Base-by-base conservation (phyloP, 2,888 invertebrate species). In the Xestia xanthographa region DNA sequence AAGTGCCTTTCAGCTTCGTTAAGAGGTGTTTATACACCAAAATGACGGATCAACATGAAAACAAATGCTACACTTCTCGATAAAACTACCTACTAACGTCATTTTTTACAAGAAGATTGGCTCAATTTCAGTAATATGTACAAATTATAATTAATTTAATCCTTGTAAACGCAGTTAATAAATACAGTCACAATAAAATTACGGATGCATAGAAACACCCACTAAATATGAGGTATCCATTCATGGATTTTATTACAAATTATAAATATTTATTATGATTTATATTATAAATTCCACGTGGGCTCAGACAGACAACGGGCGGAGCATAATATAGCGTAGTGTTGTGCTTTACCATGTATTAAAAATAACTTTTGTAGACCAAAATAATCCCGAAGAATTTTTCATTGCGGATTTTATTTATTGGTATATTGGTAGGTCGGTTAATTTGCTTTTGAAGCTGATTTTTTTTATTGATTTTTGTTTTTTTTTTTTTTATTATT, bases 301-400 rank as follows among this genome's bases (percentile, higher is more conserved):
- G 89, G 86, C 83, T 71, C 14, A 20, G 68, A 85, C 87, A 82
- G 60, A 70, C 79, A 84, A 86, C 77, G 79, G 87, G 86, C 80
- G 85, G 79, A 68, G 80, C 48, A 84, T 86, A 62, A 72, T 69
- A 29, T 58, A 60, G 9, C 17, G 14, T 82, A 80, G 82, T 83
- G 83, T 75, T 84, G 86, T 72, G 67, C 41, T 9, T 20, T 29
- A 9, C 12, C 8, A 53, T n/a, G 12, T 20, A 26, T 22, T 34
- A 17, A 20, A 45, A 66, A 41, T 17, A 62, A 29, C 3, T 41
- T 26, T 60, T 62, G n/a, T 87, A 85, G 78, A 75, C 83, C 78
- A 75, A 79, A 87, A 88, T 90, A 88, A 91, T 90, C 87, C 84
- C 74, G 67, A 88, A 84, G 83, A 87, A 86, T 86, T 89, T 87